Conservation (phyloP, 2,888 invertebrate species). For the Gibbula magus region DNA sequence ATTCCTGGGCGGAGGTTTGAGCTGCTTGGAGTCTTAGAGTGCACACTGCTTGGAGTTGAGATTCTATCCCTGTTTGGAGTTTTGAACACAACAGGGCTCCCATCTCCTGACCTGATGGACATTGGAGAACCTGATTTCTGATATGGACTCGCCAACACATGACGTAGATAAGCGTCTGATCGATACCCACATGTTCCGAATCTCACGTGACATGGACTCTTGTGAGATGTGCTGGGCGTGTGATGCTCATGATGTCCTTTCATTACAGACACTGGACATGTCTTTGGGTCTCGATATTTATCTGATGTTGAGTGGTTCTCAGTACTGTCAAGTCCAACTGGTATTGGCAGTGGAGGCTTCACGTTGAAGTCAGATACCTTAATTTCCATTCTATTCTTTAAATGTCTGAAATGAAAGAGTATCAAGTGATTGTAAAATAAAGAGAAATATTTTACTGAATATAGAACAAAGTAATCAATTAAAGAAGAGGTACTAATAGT, state of each 20-base stretch:
- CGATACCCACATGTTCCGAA: neutral
- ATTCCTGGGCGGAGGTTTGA: neutral
- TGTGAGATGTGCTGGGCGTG: conserved; percentile 3
- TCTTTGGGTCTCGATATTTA: too few species aligned
- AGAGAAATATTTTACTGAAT: too few species aligned
- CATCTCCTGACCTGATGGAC: conserved; percentile 35
- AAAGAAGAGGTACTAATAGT: too few species aligned
- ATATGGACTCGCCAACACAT: conserved; percentile 58
- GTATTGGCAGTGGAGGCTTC: too few species aligned
- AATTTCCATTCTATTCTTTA: too few species aligned
- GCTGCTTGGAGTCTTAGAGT: conserved; percentile 22
- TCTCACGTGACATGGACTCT: neutral
- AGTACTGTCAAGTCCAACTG: too few species aligned
- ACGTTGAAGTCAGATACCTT: too few species aligned
- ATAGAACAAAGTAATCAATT: too few species aligned
- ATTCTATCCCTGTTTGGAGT: conserved; percentile 44
- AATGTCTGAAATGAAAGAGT: too few species aligned
- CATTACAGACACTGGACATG: too few species aligned
- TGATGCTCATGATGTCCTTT: neutral
- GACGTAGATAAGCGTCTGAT: conserved; percentile 52
- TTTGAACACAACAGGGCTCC: conserved; percentile 43
- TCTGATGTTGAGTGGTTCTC: too few species aligned
- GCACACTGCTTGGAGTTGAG: conserved; percentile 42
- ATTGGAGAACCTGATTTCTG: conserved; percentile 47
- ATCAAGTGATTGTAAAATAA: too few species aligned